Evolutionary conservation across 2,797 vertebrate genomes (phyloP).

Genomic region (Cephalopachus bancanus): DNA sequence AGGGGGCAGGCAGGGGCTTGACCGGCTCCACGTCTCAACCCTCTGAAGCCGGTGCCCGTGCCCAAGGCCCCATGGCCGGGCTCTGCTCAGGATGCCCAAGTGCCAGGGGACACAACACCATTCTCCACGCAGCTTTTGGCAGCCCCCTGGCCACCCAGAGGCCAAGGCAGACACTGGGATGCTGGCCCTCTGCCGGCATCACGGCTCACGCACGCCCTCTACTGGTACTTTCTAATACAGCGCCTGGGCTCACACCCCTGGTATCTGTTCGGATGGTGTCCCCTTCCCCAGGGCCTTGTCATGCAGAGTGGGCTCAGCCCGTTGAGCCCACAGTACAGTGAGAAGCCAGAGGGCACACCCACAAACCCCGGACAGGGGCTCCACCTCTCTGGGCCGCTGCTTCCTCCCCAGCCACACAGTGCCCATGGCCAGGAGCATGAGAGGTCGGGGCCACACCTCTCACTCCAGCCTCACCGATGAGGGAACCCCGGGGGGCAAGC

Average conservation of each 20-base stretch:
- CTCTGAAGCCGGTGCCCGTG: neutral
- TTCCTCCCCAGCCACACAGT: neutral
- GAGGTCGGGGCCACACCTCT: neutral
- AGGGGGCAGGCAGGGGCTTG: neutral
- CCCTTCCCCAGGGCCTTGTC: neutral
- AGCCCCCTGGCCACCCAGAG: neutral
- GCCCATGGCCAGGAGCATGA: neutral
- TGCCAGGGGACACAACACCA: no score
- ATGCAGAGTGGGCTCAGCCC: neutral
- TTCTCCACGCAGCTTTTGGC: neutral
- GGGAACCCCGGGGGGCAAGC: neutral
- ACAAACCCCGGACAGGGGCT: neutral
- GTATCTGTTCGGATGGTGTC: neutral
- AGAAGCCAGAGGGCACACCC: neutral
- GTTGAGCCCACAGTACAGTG: rapidly evolving
- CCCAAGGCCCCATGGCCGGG: no score
- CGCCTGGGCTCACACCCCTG: neutral
- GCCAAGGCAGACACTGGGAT: rapidly evolving
- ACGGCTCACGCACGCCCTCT: conserved; percentile 54
- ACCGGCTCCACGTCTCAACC: neutral
- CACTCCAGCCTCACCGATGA: neutral
- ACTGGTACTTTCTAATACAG: neutral
- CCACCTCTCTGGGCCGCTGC: neutral
- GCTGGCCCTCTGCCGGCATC: rapidly evolving
- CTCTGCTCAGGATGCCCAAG: neutral